Percentiles rank a stretch among this genome's conserved stretches.
These are phyloP conservation scores for Phymorhynchus buccinoides DNA, from an alignment of 1,140 invertebrate genomes.

Conservation along the genomic window DNA sequence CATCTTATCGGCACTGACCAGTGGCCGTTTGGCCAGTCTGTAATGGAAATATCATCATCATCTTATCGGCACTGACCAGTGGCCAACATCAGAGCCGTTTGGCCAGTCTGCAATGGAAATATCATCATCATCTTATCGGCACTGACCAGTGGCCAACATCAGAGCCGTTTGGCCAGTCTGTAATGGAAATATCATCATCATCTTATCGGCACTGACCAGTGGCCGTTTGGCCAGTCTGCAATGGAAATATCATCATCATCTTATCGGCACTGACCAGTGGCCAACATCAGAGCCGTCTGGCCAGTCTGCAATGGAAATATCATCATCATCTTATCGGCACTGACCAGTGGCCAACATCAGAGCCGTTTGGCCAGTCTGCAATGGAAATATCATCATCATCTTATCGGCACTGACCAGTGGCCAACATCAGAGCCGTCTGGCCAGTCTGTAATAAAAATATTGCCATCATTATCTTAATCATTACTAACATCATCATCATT, in stretches of 20 bases:
- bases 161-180: conserved; percentile 88
- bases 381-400: too few species aligned
- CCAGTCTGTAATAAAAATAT: too few species aligned
- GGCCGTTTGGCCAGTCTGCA: conserved; percentile 86
- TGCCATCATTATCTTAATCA: too few species aligned
- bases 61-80: conserved; percentile 93
- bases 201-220: conserved; percentile 93
- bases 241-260: too few species aligned
- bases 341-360: conserved; percentile 94
- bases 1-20: conserved; percentile 92
- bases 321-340: too few species aligned
- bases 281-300: conserved; percentile 94
- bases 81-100: conserved; percentile 94
- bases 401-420: conserved; percentile 92
- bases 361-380: conserved; percentile 86
- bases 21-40: conserved; percentile 89
- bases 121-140: too few species aligned
- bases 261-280: conserved; percentile 92
- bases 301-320: conserved; percentile 79
- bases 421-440: conserved; percentile 94
- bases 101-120: conserved; percentile 80
- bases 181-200: too few species aligned
- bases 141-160: conserved; percentile 94
- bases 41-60: too few species aligned
- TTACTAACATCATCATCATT: too few species aligned